Conservation (phyloP, 2,888 invertebrate species). For the Nomada fabriciana region DNA sequence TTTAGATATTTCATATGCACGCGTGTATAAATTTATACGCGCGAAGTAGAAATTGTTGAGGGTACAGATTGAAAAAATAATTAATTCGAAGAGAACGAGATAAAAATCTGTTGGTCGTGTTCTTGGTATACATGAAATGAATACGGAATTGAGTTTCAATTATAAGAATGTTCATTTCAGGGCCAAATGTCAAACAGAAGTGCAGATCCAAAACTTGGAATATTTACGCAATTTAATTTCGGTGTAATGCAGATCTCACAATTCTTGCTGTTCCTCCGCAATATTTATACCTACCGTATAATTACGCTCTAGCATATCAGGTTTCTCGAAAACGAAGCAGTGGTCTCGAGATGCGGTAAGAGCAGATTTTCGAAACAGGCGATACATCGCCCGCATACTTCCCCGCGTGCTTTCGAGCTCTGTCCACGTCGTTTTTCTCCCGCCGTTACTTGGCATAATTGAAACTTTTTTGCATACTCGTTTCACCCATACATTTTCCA, state of each 20-base stretch:
- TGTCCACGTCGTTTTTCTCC: not conserved
- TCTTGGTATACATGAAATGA: too few species aligned
- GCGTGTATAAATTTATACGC: not conserved
- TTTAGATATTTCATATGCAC: not conserved
- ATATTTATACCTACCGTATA: not conserved
- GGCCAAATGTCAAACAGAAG: too few species aligned
- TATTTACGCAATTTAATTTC: not conserved
- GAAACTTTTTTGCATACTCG: slow-evolving; percentile 34
- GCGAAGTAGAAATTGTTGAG: too few species aligned
- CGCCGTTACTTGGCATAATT: slow-evolving; percentile 36
- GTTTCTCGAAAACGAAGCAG: not conserved
- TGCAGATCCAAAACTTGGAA: too few species aligned
- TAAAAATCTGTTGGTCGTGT: too few species aligned
- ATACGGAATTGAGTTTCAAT: too few species aligned
- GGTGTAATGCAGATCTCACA: not conserved
- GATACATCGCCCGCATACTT: slow-evolving; percentile 5
- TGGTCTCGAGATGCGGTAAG: not conserved
- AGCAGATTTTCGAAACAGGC: slow-evolving; percentile 12
- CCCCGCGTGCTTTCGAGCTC: slow-evolving; percentile 9
- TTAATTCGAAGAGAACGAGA: too few species aligned
- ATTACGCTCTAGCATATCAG: too few species aligned
- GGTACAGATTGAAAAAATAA: too few species aligned
- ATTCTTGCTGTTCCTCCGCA: not conserved
- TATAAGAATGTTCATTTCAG: too few species aligned
- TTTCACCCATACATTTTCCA: slow-evolving; percentile 27